Percentiles rank a stretch among this genome's conserved stretches.
Evolutionary conservation across 2,113 vertebrate genomes (phyloP).

Genomic region (Podarcis cretensis): DNA sequence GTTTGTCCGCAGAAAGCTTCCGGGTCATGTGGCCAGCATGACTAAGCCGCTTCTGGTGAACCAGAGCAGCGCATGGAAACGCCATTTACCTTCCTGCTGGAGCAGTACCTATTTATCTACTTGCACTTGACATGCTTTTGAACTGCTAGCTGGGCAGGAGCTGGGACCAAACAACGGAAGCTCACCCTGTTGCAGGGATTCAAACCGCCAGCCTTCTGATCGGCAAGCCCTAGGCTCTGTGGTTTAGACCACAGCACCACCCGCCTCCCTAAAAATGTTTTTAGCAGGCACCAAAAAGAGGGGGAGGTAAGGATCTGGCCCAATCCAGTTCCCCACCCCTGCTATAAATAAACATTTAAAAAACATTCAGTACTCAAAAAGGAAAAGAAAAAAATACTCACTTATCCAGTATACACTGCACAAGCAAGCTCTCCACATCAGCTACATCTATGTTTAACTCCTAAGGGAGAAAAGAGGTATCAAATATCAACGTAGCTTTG

Average conservation of each 20-base stretch:
- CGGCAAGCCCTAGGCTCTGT: no score
- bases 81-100: rapidly evolving
- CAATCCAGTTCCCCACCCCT: neutral
- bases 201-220: no score
- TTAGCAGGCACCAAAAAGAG: neutral
- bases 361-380: conserved; percentile 26
- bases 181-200: no score
- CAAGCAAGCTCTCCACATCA: conserved; percentile 99
- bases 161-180: no score
- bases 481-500: neutral
- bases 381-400: conserved; percentile 77
- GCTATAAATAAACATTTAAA: conserved; percentile 9
- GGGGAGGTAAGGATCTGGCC: neutral
- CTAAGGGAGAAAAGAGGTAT: conserved; percentile 74
- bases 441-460: conserved; percentile 99
- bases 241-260: no score
- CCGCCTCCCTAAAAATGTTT: neutral
- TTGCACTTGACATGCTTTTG: no score
- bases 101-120: no score
- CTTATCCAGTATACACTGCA: conserved; percentile 99
- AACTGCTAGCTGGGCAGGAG: no score
- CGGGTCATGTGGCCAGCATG: no score
- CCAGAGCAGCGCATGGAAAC: no score
- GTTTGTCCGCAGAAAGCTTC: no score
- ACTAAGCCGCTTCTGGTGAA: no score